These are phyloP conservation scores for Lasioglossum calceatum DNA, from an alignment of 2,888 invertebrate species.

Conservation along the genomic window DNA sequence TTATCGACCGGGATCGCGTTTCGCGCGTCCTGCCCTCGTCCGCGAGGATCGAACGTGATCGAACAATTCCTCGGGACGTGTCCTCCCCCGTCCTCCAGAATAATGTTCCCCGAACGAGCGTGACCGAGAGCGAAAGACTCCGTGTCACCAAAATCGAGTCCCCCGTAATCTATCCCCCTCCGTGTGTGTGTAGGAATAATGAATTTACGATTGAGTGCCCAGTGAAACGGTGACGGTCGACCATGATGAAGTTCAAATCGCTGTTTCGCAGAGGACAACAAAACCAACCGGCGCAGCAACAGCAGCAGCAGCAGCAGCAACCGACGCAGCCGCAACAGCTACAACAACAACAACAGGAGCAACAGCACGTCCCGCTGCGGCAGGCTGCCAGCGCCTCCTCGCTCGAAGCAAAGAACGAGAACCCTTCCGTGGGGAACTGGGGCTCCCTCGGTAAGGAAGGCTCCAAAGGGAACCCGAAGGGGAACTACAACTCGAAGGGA, in stretches of 20 bases:
- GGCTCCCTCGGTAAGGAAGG: constrained; percentile 75
- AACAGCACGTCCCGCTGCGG: constrained; percentile 79
- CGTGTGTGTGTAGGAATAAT: not conserved
- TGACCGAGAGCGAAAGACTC: not conserved
- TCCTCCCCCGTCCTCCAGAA: not conserved
- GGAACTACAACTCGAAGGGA: constrained; percentile 68
- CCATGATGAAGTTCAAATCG: constrained; percentile 96
- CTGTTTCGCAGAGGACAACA: constrained; percentile 94
- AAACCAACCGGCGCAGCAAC: constrained; percentile 83
- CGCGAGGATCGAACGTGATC: not conserved
- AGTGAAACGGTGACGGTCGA: constrained; percentile 82
- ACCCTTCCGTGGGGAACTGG: constrained; percentile 82
- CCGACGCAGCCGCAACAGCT: constrained; percentile 81
- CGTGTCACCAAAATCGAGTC: not conserved
- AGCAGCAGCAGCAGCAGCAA: constrained; percentile 71
- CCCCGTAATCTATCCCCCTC: not conserved
- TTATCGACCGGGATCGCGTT: constrained; percentile 34
- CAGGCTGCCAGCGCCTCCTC: constrained; percentile 89
- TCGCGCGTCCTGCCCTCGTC: not conserved
- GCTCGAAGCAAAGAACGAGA: constrained; percentile 85
- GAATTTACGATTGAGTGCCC: constrained; percentile 56
- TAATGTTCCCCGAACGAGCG: not conserved
- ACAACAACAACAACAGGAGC: constrained; percentile 77
- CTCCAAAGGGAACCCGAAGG: constrained; percentile 55
- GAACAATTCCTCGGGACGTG: not conserved